Percentiles rank a stretch among this genome's conserved stretches.
Conservation (phyloP, 2,888 invertebrate species). For the Carcina quercana region DNA sequence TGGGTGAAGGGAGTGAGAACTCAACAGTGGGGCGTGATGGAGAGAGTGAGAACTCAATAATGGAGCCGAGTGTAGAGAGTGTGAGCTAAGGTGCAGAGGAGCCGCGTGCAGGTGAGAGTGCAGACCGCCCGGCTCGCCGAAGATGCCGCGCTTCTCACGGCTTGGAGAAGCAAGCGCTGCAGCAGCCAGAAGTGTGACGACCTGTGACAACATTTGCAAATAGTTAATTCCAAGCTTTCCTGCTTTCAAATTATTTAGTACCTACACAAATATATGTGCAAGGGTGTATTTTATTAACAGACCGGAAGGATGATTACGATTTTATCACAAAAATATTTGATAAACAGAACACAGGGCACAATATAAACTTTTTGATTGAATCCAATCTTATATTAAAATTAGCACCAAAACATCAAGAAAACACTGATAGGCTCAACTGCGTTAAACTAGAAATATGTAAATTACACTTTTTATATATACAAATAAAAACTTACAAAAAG, state of each 20-base stretch:
- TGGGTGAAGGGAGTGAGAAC: conserved; percentile 10
- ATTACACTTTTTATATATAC: background rate
- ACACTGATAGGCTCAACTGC: background rate
- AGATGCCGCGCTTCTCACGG: conserved; percentile 43
- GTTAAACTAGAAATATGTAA: background rate
- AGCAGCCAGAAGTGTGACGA: conserved; percentile 29
- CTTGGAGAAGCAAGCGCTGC: conserved; percentile 29
- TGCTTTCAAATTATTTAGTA: background rate
- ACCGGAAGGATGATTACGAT: background rate
- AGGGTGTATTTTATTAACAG: background rate
- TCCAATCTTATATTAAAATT: background rate
- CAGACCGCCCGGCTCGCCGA: conserved; percentile 31
- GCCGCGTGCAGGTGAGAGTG: conserved; percentile 6
- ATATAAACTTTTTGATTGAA: background rate
- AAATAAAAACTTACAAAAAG: conserved; percentile 12
- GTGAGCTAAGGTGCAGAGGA: conserved; percentile 14
- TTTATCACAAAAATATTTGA: background rate
- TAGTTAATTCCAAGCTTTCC: background rate
- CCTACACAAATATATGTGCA: background rate
- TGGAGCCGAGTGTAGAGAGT: conserved; percentile 9
- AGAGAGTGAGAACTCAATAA: conserved; percentile 11
- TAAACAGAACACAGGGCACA: background rate
- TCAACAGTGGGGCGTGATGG: conserved; percentile 9
- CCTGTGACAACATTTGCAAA: conserved; percentile 19
- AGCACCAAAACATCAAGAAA: background rate